Conservation (phyloP, 2,113 vertebrate genomes). For the Leptosomus discolor region DNA sequence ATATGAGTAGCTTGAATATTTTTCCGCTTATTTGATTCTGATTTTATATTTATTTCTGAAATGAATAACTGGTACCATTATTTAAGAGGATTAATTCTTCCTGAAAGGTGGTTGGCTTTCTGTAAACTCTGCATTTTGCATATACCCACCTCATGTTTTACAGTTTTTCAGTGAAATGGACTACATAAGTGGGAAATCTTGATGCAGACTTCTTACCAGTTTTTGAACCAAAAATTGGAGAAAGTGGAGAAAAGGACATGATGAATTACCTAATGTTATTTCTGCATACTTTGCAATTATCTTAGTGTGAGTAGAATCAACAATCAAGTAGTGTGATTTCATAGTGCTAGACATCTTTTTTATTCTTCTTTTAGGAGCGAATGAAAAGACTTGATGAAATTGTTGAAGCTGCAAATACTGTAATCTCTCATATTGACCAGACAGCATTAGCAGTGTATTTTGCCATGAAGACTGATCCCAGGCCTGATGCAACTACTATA, state of each 20-base stretch:
- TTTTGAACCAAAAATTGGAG: not conserved
- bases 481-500: slow-evolving; percentile 92
- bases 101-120: not conserved
- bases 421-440: slow-evolving; percentile 92
- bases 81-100: not conserved
- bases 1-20: not conserved
- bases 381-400: slow-evolving; percentile 89
- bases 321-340: not conserved
- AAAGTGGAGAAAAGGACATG: not conserved
- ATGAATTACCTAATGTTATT: not conserved
- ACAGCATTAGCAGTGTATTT: slow-evolving; percentile 91
- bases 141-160: not conserved
- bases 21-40: not conserved
- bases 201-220: not conserved
- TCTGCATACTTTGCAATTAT: not conserved
- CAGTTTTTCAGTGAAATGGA: not conserved
- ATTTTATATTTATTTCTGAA: not conserved
- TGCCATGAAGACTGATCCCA: slow-evolving; percentile 96
- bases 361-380: slow-evolving; percentile 79
- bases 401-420: slow-evolving; percentile 84
- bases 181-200: not conserved
- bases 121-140: not conserved
- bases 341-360: not conserved
- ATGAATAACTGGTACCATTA: not conserved
- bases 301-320: not conserved